These are phyloP conservation scores for Saimiri boliviensis DNA, from an alignment of 2,113 vertebrate genomes.

Conservation along the genomic window DNA sequence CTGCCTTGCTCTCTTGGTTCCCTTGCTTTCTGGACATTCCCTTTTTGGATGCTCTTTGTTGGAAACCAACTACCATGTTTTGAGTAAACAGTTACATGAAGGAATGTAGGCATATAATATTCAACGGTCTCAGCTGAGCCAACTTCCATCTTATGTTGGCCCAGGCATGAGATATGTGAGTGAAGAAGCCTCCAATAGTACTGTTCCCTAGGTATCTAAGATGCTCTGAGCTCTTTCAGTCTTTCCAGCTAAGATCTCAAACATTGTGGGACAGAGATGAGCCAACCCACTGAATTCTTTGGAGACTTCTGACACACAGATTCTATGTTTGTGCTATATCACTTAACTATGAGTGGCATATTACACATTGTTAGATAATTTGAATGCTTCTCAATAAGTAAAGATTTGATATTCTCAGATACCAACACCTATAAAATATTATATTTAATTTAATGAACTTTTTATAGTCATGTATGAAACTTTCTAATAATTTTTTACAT, in stretches of 20 bases:
- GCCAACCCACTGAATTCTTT: background rate
- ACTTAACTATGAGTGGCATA: background rate
- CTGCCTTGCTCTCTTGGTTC: background rate
- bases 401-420: background rate
- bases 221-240: background rate
- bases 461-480: background rate
- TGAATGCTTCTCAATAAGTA: background rate
- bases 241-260: background rate
- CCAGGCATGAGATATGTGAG: accelerated
- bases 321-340: background rate
- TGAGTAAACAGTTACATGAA: background rate
- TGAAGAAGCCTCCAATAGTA: background rate
- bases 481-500: background rate
- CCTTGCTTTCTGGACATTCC: background rate
- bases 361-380: background rate
- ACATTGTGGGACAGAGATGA: background rate
- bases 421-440: background rate
- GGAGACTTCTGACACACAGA: background rate
- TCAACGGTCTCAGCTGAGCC: background rate
- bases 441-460: background rate
- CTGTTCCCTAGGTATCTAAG: background rate
- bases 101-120: background rate
- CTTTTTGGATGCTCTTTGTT: background rate
- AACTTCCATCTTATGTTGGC: background rate
- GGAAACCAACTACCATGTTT: background rate